Conservation (phyloP, 2,797 vertebrate genomes). For the Hyperoplus lanceolatus region DNA sequence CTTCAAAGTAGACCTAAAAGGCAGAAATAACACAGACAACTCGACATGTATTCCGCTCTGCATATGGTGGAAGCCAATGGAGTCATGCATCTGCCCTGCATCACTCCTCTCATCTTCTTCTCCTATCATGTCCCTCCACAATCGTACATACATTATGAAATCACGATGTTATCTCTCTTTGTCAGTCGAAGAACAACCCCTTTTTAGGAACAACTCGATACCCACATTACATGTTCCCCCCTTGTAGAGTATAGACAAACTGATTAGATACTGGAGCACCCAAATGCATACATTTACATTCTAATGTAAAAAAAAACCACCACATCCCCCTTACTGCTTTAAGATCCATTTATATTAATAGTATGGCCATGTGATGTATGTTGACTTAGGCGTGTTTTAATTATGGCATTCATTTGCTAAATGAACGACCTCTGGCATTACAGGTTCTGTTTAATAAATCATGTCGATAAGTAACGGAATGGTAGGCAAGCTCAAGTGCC, state of each 20-base stretch:
- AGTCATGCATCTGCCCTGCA: not conserved
- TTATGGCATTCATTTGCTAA: constrained; percentile 44
- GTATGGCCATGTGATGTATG: constrained; percentile 25
- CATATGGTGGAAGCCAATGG: constrained; percentile 7
- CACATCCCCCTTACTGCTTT: constrained; percentile 18
- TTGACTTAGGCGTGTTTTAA: constrained; percentile 34
- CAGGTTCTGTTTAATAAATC: constrained; percentile 40
- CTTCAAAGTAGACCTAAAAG: too few relatives aligned
- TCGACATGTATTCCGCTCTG: too few relatives aligned
- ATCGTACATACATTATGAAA: constrained; percentile 6
- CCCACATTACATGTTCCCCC: constrained; percentile 12
- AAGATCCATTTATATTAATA: constrained; percentile 33
- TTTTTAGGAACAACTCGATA: not conserved
- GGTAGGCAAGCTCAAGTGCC: constrained; percentile 8
- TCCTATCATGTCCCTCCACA: not conserved
- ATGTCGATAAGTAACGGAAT: constrained; percentile 20
- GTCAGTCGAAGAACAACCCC: constrained; percentile 10
- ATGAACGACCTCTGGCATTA: constrained; percentile 44
- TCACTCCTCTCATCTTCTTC: constrained; percentile 4
- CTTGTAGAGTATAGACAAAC: constrained; percentile 18
- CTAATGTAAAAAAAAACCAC: constrained; percentile 40
- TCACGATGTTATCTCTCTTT: not conserved
- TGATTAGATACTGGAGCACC: constrained; percentile 43
- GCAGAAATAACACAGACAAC: too few relatives aligned
- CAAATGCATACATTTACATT: constrained; percentile 63